These are phyloP conservation scores for Ancistrus triradiatus DNA, from an alignment of 2,113 vertebrate genomes.

Conservation along the genomic window DNA sequence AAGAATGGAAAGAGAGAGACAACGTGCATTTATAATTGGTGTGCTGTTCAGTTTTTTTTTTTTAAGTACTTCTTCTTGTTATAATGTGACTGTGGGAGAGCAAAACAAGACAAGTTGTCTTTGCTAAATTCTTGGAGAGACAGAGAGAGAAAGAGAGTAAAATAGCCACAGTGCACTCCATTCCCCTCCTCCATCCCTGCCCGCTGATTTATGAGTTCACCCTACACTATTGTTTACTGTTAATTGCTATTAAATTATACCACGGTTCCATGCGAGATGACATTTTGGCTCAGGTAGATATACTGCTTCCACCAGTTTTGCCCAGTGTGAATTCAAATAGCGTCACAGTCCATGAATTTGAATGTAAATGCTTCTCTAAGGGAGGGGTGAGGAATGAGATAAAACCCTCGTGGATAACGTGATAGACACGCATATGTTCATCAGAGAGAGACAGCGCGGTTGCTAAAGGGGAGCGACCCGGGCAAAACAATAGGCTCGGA, in stretches of 20 bases:
- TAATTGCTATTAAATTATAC: slow-evolving; percentile 61
- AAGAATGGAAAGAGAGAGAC: slow-evolving; percentile 1
- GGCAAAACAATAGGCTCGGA: slow-evolving; percentile 71
- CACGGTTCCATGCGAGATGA: slow-evolving; percentile 49
- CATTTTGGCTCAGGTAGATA: slow-evolving; percentile 63
- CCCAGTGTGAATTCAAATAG: slow-evolving; percentile 67
- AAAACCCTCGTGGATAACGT: slow-evolving; percentile 38
- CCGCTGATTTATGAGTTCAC: slow-evolving; percentile 49
- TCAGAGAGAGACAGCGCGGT: slow-evolving; percentile 46
- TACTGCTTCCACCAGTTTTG: slow-evolving; percentile 56
- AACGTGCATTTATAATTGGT: slow-evolving; percentile 35
- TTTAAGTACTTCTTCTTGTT: slow-evolving; percentile 16
- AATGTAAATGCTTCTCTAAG: slow-evolving; percentile 65
- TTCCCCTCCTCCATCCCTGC: slow-evolving; percentile 24
- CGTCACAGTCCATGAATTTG: slow-evolving; percentile 67
- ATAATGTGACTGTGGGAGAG: slow-evolving; percentile 14
- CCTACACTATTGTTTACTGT: slow-evolving; percentile 55
- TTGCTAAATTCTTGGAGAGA: not conserved
- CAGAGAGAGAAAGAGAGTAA: slow-evolving; percentile 5
- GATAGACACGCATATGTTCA: slow-evolving; percentile 61
- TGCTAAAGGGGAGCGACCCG: slow-evolving; percentile 50
- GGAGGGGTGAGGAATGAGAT: slow-evolving; percentile 30
- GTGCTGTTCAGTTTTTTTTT: slow-evolving; percentile 1
- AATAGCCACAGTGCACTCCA: slow-evolving; percentile 7
- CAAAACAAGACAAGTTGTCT: slow-evolving; percentile 26